Evolutionary conservation across 2,113 vertebrate species (phyloP).

Genomic region (Terrapene triunguis): DNA sequence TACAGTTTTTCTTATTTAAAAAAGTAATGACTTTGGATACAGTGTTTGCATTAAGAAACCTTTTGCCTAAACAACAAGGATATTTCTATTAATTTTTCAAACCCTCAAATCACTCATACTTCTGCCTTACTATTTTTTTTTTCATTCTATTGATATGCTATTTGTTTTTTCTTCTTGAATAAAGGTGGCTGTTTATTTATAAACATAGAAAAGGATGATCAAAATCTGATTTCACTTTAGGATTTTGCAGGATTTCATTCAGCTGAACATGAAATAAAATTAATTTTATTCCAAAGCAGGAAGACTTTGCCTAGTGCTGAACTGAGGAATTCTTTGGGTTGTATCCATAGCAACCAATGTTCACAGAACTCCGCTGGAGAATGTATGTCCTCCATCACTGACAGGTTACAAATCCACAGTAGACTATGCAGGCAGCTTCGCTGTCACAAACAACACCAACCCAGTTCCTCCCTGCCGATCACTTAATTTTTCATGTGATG

Average conservation of each 20-base stretch:
- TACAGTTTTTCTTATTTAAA: neutral
- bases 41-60: neutral
- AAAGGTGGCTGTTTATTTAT: neutral
- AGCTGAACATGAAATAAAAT: conserved; percentile 1
- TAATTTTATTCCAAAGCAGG: neutral
- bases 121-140: neutral
- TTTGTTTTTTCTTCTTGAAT: neutral
- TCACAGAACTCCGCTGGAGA: neutral
- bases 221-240: neutral
- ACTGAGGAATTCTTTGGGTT: conserved; percentile 10
- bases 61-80: too few relatives aligned
- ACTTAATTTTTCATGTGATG: neutral
- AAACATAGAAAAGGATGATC: neutral
- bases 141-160: neutral
- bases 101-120: neutral
- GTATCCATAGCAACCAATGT: conserved; percentile 50
- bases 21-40: neutral
- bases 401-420: neutral
- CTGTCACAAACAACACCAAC: neutral
- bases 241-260: conserved; percentile 4
- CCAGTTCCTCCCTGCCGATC: neutral
- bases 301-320: conserved; percentile 20
- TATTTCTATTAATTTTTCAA: neutral
- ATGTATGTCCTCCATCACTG: neutral
- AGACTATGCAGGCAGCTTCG: neutral